Evolutionary conservation across 2,113 vertebrate species (phyloP).

Genomic region (Nettapus auritus): DNA sequence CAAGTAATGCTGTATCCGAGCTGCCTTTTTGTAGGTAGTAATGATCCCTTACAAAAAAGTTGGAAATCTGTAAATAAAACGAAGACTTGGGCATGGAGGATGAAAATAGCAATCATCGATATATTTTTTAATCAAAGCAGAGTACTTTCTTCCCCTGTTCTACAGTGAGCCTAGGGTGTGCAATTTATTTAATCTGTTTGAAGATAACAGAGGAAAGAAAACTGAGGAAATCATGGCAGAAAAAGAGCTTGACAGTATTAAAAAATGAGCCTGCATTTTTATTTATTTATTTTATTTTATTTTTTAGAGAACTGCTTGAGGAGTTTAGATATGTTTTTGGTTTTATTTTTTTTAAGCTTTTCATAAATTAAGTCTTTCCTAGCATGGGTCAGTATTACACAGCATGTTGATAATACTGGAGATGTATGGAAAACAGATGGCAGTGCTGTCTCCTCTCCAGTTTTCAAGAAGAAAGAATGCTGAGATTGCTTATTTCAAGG

Average conservation of each 20-base stretch:
- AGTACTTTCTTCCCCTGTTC: neutral
- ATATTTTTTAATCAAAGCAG: neutral
- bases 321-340: neutral
- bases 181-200: neutral
- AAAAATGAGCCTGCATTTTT: neutral
- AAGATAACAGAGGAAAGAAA: neutral
- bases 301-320: neutral
- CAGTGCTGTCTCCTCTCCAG: neutral
- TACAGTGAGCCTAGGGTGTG: neutral
- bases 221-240: neutral
- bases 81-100: accelerated
- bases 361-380: neutral
- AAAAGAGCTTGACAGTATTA: neutral
- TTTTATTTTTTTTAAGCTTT: neutral
- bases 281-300: too few relatives aligned
- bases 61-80: neutral
- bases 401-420: neutral
- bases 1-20: neutral
- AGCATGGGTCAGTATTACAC: neutral
- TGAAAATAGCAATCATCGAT: neutral
- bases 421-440: neutral
- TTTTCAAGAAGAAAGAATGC: neutral
- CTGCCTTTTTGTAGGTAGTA: neutral
- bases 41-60: neutral
- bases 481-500: neutral